Percentiles rank a stretch among this genome's conserved stretches.
Evolutionary conservation across 2,113 vertebrate species (phyloP).

Genomic region (Tyrannus savana): DNA sequence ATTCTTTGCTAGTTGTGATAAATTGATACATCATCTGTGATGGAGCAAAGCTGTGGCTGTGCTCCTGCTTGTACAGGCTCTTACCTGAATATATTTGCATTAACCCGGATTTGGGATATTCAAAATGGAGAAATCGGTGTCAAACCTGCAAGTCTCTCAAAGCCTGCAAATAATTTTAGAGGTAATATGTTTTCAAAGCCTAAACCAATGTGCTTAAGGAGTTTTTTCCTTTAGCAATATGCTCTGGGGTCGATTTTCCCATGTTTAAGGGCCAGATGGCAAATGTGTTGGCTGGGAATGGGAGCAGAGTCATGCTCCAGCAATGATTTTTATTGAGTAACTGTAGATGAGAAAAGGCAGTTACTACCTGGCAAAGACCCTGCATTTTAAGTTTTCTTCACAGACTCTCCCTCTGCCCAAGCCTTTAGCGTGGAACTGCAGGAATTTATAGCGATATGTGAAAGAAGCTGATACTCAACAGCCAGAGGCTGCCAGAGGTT

Average conservation of each 20-base stretch:
- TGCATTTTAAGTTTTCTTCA: constrained; percentile 13
- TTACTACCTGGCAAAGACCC: constrained; percentile 5
- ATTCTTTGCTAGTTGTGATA: constrained; percentile 1
- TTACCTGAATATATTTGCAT: not conserved
- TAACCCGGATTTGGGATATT: not conserved
- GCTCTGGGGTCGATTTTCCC: not conserved
- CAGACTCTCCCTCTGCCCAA: not conserved
- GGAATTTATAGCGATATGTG: not conserved
- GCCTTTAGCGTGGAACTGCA: not conserved
- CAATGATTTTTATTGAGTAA: constrained; percentile 47
- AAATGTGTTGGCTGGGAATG: constrained; percentile 18
- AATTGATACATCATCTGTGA: not conserved
- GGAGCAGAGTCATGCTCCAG: constrained; percentile 16
- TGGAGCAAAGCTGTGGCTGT: not conserved
- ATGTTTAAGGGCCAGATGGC: constrained; percentile 15
- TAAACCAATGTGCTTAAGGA: not conserved
- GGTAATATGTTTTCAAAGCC: not conserved
- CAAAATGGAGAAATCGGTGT: not conserved
- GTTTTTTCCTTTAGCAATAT: not conserved
- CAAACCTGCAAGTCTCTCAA: not conserved
- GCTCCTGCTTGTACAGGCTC: not conserved
- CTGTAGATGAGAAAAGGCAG: constrained; percentile 12
- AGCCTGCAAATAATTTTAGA: not conserved
- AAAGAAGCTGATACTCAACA: not conserved
- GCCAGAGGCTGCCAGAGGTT: not conserved